Evolutionary conservation across 2,113 vertebrate species (phyloP), one percentile per base, ranked within the genome.

Genomic region (Cepphus grylle): DNA sequence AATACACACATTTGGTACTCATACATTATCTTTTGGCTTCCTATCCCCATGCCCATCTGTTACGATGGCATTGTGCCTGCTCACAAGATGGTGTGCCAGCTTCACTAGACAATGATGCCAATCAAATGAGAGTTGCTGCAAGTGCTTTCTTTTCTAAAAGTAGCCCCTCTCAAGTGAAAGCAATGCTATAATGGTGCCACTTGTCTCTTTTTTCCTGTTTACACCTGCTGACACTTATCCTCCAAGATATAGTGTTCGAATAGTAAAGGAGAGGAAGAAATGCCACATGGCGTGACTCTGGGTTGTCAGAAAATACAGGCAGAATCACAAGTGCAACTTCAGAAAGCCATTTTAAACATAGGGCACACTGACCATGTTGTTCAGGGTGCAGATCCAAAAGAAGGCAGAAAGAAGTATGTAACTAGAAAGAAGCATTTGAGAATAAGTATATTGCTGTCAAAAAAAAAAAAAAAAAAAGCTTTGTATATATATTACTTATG

Each of bases 1-100:
- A 85, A 89, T 84, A 94, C 97, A 98, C 97, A 96, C 94, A 95
- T 98, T 97, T 97, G 97, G 96, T 98, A 94, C 96, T 98, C 89
- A 85, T 94, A 88, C 92, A 94, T 97, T 98, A 97, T 98, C 97
- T 96, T 94, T 96, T 98, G 98, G 97, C 97, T 93, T 92, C 94
- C 95, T 95, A 91, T 95, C 94, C 89, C 72, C 20, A 87, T 89
- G 89, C 88, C 97, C 97, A 98, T 98, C 98, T 98, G 97, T 94
- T 62, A 14, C 4, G 50, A 96, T 97, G 98, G 98, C 96, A 91
- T 72, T 56, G 55, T 95, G 97, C 97, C 97, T 95, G 97, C 93
- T 97, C 79, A 93, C 69, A 90, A 92, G 93, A 80, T 97, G 91
- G 90, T 86, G 93, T 96, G 96, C 97, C 97, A 98, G 92, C 84